These are phyloP conservation scores for Hapalemur alaotrensis DNA, from an alignment of 2,797 vertebrate genomes.

Conservation along the genomic window DNA sequence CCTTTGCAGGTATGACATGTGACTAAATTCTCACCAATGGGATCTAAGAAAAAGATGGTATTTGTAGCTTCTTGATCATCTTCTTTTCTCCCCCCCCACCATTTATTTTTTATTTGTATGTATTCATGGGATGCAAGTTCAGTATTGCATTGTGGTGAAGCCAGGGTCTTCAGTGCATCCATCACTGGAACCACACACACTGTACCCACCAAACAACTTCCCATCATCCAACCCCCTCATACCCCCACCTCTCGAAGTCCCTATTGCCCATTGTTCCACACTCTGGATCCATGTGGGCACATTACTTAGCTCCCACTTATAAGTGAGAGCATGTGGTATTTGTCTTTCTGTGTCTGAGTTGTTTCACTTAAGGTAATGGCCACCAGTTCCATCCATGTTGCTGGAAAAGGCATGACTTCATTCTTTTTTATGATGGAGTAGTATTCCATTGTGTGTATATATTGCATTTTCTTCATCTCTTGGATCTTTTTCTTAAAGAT, in stretches of 20 bases:
- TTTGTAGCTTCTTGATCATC: not conserved
- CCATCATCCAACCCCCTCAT: not conserved
- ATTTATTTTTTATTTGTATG: not conserved
- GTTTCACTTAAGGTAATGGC: not conserved
- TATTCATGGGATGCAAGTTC: not conserved
- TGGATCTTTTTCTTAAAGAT: not conserved
- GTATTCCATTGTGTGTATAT: not conserved
- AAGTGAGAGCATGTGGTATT: not conserved
- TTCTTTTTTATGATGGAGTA: not conserved
- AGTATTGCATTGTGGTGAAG: not conserved
- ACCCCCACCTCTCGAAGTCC: not conserved
- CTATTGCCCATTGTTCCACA: not conserved
- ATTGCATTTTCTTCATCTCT: not conserved
- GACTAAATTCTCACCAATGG: not conserved
- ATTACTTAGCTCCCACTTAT: not conserved
- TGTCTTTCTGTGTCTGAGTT: not conserved
- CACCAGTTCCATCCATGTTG: not conserved
- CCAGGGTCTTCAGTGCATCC: not conserved
- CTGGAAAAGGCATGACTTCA: not conserved
- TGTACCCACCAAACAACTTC: not conserved
- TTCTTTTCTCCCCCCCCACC: not conserved
- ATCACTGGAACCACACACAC: not conserved
- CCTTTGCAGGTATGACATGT: not conserved
- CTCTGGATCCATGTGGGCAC: not conserved
- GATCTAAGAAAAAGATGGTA: not conserved